Evolutionary conservation across 2,888 invertebrate genomes (phyloP).

Genomic region (Parnassius orleans): DNA sequence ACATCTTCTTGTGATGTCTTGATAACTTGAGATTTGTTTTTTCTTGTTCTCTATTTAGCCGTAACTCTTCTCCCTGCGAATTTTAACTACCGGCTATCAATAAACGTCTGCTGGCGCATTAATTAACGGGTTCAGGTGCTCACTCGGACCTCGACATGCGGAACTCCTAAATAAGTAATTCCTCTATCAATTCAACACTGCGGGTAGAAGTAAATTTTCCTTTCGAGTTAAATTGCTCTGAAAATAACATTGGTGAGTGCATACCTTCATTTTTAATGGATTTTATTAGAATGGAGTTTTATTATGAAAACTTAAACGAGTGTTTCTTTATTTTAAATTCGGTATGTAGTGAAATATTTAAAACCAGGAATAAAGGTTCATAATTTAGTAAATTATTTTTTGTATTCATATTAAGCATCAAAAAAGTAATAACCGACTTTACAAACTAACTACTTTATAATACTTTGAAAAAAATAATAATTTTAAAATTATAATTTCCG

Average conservation of each 20-base stretch:
- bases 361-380: too few relatives aligned
- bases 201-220: slow-evolving; percentile 19
- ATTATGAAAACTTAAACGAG: slow-evolving; percentile 12
- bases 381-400: too few relatives aligned
- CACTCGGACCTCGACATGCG: slow-evolving; percentile 31
- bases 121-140: slow-evolving; percentile 49
- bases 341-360: too few relatives aligned
- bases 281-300: slow-evolving; percentile 5
- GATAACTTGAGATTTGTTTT: background rate
- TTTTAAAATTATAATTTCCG: too few relatives aligned
- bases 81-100: slow-evolving; percentile 37
- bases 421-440: too few relatives aligned
- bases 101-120: slow-evolving; percentile 46
- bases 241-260: slow-evolving; percentile 19
- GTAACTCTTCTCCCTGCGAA: slow-evolving; percentile 1
- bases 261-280: slow-evolving; percentile 17
- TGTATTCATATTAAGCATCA: too few relatives aligned
- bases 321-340: too few relatives aligned
- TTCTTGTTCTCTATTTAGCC: background rate
- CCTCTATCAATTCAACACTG: slow-evolving; percentile 33
- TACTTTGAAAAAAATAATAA: too few relatives aligned
- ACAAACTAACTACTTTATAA: too few relatives aligned
- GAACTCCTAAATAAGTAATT: slow-evolving; percentile 37
- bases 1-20: too few relatives aligned
- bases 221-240: slow-evolving; percentile 20